phyloP scores from a whole-genome alignment of 2,797 vertebrate species.

The Intellagama lesueurii region DNA sequence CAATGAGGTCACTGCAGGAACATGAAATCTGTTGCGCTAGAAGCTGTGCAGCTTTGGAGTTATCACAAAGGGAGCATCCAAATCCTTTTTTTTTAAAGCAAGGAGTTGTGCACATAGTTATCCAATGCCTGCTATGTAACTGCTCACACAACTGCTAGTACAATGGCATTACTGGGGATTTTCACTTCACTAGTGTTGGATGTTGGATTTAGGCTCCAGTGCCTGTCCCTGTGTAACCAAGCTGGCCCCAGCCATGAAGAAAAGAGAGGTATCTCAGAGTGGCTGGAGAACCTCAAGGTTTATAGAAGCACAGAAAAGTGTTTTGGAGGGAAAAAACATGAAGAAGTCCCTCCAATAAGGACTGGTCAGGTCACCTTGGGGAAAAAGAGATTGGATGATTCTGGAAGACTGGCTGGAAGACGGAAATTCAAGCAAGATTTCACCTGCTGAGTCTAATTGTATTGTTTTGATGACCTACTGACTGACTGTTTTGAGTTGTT shows the following conservation, averaged over 20 bases:
- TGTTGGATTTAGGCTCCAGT: too few species aligned
- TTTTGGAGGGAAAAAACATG: neutral
- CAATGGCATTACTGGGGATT: too few species aligned
- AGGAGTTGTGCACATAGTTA: too few species aligned
- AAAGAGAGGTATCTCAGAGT: neutral
- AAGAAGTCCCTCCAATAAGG: neutral
- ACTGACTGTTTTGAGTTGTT: neutral
- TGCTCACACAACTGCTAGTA: too few species aligned
- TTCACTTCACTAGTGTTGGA: too few species aligned
- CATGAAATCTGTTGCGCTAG: too few species aligned
- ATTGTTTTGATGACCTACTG: conserved; percentile 23
- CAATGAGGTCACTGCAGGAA: too few species aligned
- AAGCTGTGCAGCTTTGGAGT: too few species aligned
- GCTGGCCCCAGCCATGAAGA: neutral
- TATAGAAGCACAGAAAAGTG: neutral
- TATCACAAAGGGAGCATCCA: too few species aligned
- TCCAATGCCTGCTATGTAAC: too few species aligned
- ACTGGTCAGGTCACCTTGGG: neutral
- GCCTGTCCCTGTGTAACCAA: neutral
- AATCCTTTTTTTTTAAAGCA: too few species aligned
- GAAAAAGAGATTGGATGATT: neutral
- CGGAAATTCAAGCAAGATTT: neutral
- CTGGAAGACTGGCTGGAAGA: neutral
- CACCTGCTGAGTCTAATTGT: conserved; percentile 39
- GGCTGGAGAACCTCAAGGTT: neutral